Evolutionary conservation across 2,797 vertebrate genomes (phyloP).

Genomic region (Rachycentron canadum): DNA sequence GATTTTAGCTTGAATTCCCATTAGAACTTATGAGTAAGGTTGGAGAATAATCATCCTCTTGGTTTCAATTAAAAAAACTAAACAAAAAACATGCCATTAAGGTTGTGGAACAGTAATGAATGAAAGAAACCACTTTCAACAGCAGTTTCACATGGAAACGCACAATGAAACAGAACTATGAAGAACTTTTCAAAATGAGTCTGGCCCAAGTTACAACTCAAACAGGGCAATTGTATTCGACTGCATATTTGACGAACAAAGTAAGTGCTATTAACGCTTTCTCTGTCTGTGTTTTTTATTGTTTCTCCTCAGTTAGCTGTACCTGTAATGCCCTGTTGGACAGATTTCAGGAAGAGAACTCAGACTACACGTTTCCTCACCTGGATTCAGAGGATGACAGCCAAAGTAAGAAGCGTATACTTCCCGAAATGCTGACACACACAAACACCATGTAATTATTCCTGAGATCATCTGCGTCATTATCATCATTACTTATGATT

Average conservation of each 20-base stretch:
- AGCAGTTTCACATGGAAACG: neutral
- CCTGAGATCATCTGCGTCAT: neutral
- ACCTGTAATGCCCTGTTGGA: constrained; percentile 67
- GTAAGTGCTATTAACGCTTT: neutral
- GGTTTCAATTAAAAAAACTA: no score
- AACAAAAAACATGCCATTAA: no score
- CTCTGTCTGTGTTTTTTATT: constrained; percentile 24
- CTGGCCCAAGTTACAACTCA: neutral
- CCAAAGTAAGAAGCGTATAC: constrained; percentile 66
- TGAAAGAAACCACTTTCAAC: no score
- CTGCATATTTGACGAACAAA: neutral
- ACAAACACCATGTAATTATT: constrained; percentile 13
- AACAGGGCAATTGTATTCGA: neutral
- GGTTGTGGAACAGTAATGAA: no score
- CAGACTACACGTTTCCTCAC: constrained; percentile 59
- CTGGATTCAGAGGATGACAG: constrained; percentile 59
- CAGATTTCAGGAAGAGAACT: constrained; percentile 64
- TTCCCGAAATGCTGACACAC: neutral
- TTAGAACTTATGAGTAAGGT: no score
- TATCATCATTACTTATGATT: constrained; percentile 8
- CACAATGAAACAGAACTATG: neutral
- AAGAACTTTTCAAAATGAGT: neutral
- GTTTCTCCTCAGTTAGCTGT: constrained; percentile 68
- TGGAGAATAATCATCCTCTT: no score
- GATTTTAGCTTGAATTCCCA: no score